Base-by-base conservation (phyloP, 2,797 vertebrate species). In the Catostomus latipinnis region DNA sequence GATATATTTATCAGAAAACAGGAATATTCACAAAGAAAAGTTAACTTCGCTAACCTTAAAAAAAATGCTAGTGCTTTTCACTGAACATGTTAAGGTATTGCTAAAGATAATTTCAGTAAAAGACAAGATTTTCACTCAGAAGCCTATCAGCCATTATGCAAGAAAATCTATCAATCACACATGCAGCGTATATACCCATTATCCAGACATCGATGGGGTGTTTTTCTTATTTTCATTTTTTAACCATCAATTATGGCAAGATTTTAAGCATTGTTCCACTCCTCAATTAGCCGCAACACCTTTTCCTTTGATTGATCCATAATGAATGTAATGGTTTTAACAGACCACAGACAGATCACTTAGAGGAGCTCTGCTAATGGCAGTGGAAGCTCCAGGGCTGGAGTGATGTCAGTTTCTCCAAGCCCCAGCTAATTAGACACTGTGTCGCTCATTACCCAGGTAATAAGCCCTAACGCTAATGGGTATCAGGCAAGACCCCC, bases 261-360 rank as follows among this genome's bases (percentile, higher is more conserved):
- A 93, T 93, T 94, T 90, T 89, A 93, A 91, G 92, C 92, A 94
- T 93, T 93, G 91, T 93, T 93, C 92, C 86, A 91, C 95, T 95
- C 95, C 93, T 96, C 95, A 95, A 94, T 95, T 98, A 97, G 96
- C 96, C 94, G 94, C 94, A 96, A 97, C 95, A 96, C 94, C 93
- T 94, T 95, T 79, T 93, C 89, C 88, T 94, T 96, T 95, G 94
- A 95, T 90, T 95, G 95, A 95, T 88, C 91, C 93, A 90, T 94
- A 96, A 97, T 95, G 95, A 97, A 96, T 95, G 96, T 97, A 97
- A 96, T 95, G 95, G 95, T 95, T 96, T 96, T 96, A 97, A 95
- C 95, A 95, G 96, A 94, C 95, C 95, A 94, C 95, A 96, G 96
- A 94, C 94, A 94, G 95, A 95, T 96, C 95, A 97, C 96, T 97